These are phyloP conservation scores for Mirza zaza DNA, from an alignment of 2,113 vertebrate species.

Conservation along the genomic window DNA sequence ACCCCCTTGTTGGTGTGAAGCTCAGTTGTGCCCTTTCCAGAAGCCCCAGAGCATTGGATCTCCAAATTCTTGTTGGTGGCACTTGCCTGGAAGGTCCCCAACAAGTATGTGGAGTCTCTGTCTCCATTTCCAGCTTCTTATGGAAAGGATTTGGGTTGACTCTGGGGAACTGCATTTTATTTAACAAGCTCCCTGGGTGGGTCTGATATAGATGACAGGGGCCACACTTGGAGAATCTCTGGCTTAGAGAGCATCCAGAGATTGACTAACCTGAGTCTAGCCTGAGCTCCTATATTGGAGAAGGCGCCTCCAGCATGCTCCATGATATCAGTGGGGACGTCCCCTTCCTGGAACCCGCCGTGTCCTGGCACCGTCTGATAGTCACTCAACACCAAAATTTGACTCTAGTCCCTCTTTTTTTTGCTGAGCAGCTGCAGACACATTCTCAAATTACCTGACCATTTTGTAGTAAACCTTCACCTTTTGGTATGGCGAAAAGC, in stretches of 20 bases:
- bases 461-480: neutral
- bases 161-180: neutral
- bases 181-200: neutral
- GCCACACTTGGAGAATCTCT: neutral
- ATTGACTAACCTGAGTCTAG: neutral
- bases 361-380: neutral
- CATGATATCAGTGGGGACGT: too few relatives aligned
- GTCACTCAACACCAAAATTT: neutral
- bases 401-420: neutral
- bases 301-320: neutral
- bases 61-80: neutral
- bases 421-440: neutral
- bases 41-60: neutral
- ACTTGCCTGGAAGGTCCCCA: neutral
- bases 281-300: neutral
- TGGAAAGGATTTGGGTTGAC: neutral
- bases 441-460: neutral
- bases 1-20: neutral
- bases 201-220: neutral
- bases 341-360: neutral
- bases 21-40: neutral
- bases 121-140: neutral
- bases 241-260: neutral
- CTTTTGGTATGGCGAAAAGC: neutral
- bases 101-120: neutral